phyloP scores from a whole-genome alignment of 2,888 invertebrate species.

The Catonia carolina region DNA sequence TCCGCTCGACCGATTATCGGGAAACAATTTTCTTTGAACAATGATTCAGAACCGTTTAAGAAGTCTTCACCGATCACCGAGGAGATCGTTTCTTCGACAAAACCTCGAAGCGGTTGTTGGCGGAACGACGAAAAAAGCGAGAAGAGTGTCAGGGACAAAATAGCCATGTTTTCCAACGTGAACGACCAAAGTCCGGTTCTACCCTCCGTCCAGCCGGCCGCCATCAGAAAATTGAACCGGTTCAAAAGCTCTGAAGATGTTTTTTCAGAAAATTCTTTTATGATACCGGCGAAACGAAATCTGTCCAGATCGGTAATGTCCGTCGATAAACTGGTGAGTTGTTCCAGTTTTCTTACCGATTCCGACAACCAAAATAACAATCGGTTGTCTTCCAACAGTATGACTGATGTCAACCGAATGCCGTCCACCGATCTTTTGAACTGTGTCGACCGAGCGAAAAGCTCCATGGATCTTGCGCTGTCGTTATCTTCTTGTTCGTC shows the following conservation, averaged over 20 bases:
- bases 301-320: slow-evolving; percentile 31
- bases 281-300: slow-evolving; percentile 20
- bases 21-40: slow-evolving; percentile 12
- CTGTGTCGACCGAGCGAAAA: slow-evolving; percentile 28
- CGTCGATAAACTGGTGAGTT: slow-evolving; percentile 25
- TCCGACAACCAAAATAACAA: slow-evolving; percentile 2
- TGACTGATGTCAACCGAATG: slow-evolving; percentile 17
- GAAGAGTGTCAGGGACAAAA: slow-evolving; percentile 76
- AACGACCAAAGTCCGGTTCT: slow-evolving; percentile 36
- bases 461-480: slow-evolving; percentile 29
- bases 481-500: slow-evolving; percentile 31
- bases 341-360: slow-evolving; percentile 28
- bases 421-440: slow-evolving; percentile 10
- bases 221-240: slow-evolving; percentile 38
- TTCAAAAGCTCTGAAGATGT: slow-evolving; percentile 44
- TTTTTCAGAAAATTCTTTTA: slow-evolving; percentile 31
- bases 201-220: slow-evolving; percentile 44
- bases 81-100: slow-evolving; percentile 18
- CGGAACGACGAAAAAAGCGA: slow-evolving; percentile 72
- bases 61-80: slow-evolving; percentile 14
- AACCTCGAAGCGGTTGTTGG: slow-evolving; percentile 30
- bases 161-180: slow-evolving; percentile 72
- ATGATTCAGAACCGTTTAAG: slow-evolving; percentile 14
- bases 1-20: slow-evolving; percentile 20
- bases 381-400: slow-evolving; percentile 19